These are phyloP conservation scores for Trachymyrmex septentrionalis DNA, from an alignment of 1,140 invertebrate species.

Conservation along the genomic window DNA sequence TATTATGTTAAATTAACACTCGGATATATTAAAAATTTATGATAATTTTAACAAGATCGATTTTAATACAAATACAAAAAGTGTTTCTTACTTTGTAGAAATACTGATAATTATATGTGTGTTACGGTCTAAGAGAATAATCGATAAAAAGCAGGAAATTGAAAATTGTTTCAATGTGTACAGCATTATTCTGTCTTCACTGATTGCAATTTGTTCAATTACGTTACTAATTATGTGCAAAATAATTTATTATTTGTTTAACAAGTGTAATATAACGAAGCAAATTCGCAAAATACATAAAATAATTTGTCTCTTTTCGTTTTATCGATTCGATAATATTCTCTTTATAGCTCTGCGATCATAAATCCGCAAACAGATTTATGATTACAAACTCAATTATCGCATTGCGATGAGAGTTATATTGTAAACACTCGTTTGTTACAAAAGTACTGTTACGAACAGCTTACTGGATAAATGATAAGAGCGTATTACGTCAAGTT, in stretches of 20 bases:
- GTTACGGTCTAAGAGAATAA: background rate
- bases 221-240: background rate
- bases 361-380: constrained; percentile 37
- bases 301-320: constrained; percentile 19
- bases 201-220: background rate
- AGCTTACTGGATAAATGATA: background rate
- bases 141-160: constrained; percentile 13
- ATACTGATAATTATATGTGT: background rate
- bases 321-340: constrained; percentile 30
- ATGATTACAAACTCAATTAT: constrained; percentile 35
- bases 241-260: constrained; percentile 31
- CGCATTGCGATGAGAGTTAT: constrained; percentile 1
- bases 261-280: background rate
- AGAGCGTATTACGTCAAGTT: background rate
- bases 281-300: background rate
- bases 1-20: no score
- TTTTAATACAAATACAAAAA: no score
- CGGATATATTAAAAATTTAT: no score
- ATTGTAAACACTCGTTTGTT: constrained; percentile 24
- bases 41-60: no score
- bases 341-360: background rate
- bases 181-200: background rate
- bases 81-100: no score
- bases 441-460: background rate
- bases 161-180: background rate